phyloP scores from a whole-genome alignment of 2,888 invertebrate genomes.

The Chymomyza fuscimana region DNA sequence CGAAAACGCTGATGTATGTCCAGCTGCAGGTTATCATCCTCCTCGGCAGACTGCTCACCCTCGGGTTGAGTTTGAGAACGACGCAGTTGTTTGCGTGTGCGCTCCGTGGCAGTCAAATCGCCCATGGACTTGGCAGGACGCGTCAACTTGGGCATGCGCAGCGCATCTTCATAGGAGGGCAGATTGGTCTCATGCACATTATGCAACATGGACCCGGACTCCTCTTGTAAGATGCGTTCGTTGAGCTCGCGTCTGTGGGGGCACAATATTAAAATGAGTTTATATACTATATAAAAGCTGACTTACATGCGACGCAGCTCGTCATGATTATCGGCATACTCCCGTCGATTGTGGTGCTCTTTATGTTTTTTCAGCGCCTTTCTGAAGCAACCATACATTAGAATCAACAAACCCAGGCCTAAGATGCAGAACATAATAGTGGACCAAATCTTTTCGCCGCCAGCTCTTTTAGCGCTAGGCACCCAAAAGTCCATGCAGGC shows the following conservation, averaged over 20 bases:
- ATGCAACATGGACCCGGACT: slow-evolving; percentile 82
- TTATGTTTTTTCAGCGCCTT: slow-evolving; percentile 82
- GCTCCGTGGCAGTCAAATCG: slow-evolving; percentile 79
- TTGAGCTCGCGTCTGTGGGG: slow-evolving; percentile 79
- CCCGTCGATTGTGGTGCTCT: slow-evolving; percentile 77
- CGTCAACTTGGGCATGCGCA: slow-evolving; percentile 86
- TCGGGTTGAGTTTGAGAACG: slow-evolving; percentile 60
- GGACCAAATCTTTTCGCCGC: slow-evolving; percentile 82
- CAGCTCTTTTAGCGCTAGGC: slow-evolving; percentile 77
- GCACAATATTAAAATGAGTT: too few relatives aligned
- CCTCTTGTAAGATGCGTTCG: slow-evolving; percentile 81
- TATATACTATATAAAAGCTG: too few relatives aligned
- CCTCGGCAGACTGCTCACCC: slow-evolving; percentile 47
- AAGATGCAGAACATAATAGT: slow-evolving; percentile 81
- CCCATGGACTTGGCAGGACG: slow-evolving; percentile 82
- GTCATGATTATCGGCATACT: slow-evolving; percentile 80
- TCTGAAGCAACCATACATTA: slow-evolving; percentile 61
- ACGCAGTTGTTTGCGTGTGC: slow-evolving; percentile 68
- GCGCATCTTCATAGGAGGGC: slow-evolving; percentile 89
- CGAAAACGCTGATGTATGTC: slow-evolving; percentile 74
- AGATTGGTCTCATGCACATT: slow-evolving; percentile 85
- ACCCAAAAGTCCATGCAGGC: slow-evolving; percentile 85
- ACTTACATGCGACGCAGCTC: slow-evolving; percentile 78
- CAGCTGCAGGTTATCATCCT: slow-evolving; percentile 65
- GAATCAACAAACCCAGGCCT: slow-evolving; percentile 50